Conservation (phyloP, 92 coral and sea anemone genomes). For the Paragorgia papillata region DNA sequence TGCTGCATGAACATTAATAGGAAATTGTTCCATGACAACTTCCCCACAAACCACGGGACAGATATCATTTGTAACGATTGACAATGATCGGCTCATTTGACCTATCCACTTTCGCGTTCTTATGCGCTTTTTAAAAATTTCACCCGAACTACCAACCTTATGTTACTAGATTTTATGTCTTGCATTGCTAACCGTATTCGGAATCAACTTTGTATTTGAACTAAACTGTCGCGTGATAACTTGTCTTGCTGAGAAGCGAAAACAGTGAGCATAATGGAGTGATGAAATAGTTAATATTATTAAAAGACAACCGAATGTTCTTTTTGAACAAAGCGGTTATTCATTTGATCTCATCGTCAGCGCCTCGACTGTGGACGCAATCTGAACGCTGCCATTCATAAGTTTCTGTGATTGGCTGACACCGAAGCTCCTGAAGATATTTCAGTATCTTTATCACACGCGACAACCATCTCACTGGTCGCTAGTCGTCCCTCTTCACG, state of each 20-base stretch:
- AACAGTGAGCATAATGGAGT: background rate
- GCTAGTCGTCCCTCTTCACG: slow-evolving; percentile 52
- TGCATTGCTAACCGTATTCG: background rate
- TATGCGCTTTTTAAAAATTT: background rate
- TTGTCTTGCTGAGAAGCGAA: background rate
- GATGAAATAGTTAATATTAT: slow-evolving; percentile 31
- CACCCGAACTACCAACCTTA: background rate
- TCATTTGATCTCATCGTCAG: slow-evolving; percentile 43
- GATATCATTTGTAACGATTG: slow-evolving; percentile 30
- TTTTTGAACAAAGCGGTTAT: slow-evolving; percentile 40
- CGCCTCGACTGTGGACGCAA: slow-evolving; percentile 43
- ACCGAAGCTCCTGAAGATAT: background rate
- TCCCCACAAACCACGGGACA: slow-evolving; percentile 13
- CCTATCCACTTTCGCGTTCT: background rate
- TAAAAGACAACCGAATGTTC: slow-evolving; percentile 28
- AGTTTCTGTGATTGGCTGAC: slow-evolving; percentile 37
- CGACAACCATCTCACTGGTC: slow-evolving; percentile 35
- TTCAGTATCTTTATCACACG: slow-evolving; percentile 41
- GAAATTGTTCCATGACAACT: slow-evolving; percentile 1
- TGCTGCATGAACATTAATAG: too few relatives aligned
- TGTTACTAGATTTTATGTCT: background rate
- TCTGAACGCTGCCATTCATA: slow-evolving; percentile 45
- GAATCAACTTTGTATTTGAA: background rate
- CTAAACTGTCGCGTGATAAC: slow-evolving; percentile 14
- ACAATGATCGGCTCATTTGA: slow-evolving; percentile 40